A percentile compares a stretch with the other conserved stretches of the same genome.
phyloP scores from a whole-genome alignment of 92 coral and sea anemone genomes.

The Umimayanthus chanpuru region DNA sequence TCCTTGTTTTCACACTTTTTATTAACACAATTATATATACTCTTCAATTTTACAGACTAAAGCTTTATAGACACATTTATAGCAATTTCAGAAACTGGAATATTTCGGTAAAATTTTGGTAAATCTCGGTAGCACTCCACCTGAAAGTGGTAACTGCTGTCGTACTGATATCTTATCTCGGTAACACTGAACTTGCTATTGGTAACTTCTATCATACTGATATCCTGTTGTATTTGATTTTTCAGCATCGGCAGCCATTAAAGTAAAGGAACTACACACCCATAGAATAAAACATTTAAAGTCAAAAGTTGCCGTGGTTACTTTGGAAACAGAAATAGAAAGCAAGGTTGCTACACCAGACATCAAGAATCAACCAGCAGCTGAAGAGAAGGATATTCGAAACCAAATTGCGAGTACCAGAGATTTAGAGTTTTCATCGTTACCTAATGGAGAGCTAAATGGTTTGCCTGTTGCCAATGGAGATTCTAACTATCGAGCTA shows the following conservation, averaged over 20 bases:
- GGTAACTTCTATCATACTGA: too few relatives aligned
- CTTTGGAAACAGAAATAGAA: conserved; percentile 21
- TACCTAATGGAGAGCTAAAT: conserved; percentile 28
- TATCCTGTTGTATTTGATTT: background rate
- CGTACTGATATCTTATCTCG: background rate
- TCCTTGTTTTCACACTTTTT: too few relatives aligned
- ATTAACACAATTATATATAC: too few relatives aligned
- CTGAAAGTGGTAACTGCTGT: too few relatives aligned
- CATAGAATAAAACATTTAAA: conserved; percentile 49
- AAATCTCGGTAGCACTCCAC: too few relatives aligned
- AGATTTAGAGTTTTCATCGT: background rate
- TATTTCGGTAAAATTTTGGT: too few relatives aligned
- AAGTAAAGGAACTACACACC: conserved; percentile 65
- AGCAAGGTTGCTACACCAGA: background rate
- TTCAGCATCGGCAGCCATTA: conserved; percentile 80
- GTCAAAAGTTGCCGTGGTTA: conserved; percentile 52
- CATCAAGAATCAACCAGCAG: background rate
- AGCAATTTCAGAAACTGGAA: too few relatives aligned
- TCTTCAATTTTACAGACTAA: too few relatives aligned
- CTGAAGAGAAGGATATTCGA: background rate
- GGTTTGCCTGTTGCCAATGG: conserved; percentile 1
- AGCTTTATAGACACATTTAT: too few relatives aligned
- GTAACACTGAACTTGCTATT: too few relatives aligned
- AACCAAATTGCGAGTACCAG: background rate
- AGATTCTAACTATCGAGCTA: background rate